These are phyloP conservation scores for Reticulitermes speratus DNA, from an alignment of 1,140 invertebrate genomes.

Conservation along the genomic window DNA sequence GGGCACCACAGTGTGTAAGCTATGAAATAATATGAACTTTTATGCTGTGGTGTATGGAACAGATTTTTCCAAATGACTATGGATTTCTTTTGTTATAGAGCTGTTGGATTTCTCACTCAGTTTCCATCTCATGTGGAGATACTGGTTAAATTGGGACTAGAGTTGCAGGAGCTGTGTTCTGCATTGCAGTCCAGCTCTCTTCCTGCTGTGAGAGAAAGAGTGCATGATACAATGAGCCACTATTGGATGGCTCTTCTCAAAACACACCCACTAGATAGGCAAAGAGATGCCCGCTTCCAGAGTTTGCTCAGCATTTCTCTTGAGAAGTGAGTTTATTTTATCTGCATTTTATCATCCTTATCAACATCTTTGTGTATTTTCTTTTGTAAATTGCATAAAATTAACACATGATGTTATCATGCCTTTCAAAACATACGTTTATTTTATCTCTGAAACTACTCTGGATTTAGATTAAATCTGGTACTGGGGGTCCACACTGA, in stretches of 20 bases:
- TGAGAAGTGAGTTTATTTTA: slow-evolving; percentile 38
- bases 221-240: slow-evolving; percentile 41
- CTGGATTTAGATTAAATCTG: no score
- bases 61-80: no score
- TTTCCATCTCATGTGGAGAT: background rate
- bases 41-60: no score
- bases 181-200: background rate
- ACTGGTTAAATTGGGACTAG: background rate
- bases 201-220: slow-evolving; percentile 34
- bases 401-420: no score
- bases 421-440: no score
- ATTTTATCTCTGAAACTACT: no score
- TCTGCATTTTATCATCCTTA: background rate
- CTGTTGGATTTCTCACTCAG: background rate
- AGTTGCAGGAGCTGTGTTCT: background rate
- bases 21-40: no score
- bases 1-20: no score
- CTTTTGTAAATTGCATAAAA: no score
- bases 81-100: background rate
- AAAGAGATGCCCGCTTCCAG: slow-evolving; percentile 44
- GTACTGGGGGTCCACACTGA: no score
- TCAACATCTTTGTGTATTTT: no score
- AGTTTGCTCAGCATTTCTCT: slow-evolving; percentile 41
- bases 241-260: slow-evolving; percentile 43
- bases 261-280: slow-evolving; percentile 39